Percentiles rank a stretch among this genome's conserved stretches.
phyloP scores from a whole-genome alignment of 2,113 vertebrate genomes.

The Leptosomus discolor region DNA sequence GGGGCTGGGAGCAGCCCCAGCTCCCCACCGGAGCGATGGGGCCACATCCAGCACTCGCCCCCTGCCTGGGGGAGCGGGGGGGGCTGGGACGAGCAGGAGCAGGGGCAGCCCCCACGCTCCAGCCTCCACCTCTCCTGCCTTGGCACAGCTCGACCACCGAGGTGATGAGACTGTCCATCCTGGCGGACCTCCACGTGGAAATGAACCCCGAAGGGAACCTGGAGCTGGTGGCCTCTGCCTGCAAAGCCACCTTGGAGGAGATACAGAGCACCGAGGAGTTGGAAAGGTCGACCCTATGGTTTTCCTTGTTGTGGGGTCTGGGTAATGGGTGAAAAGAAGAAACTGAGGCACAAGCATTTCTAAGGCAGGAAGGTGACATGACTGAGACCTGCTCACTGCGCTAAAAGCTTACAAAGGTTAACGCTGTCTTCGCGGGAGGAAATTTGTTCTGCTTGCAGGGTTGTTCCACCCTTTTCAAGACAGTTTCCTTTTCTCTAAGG shows the following conservation, averaged over 20 bases:
- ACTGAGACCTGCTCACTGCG: neutral
- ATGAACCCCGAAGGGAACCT: constrained; percentile 25
- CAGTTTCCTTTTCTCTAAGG: neutral
- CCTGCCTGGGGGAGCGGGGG: neutral
- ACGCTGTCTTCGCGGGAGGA: neutral
- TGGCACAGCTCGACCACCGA: neutral
- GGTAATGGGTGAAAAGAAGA: neutral
- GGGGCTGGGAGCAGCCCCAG: neutral
- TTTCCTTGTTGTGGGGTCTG: neutral
- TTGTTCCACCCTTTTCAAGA: neutral
- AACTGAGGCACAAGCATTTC: neutral
- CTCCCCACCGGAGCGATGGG: rapidly evolving
- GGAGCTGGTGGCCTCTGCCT: constrained; percentile 17
- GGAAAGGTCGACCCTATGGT: neutral
- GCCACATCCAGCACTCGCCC: neutral
- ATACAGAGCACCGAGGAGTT: neutral
- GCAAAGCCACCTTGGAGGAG: constrained; percentile 3
- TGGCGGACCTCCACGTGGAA: neutral
- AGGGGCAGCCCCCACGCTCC: neutral
- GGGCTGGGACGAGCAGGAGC: neutral
- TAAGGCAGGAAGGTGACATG: neutral
- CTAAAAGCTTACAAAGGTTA: neutral
- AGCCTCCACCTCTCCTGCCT: neutral
- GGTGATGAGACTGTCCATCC: neutral
- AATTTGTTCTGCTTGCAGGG: no score